These are phyloP conservation scores for Cuculus canorus DNA, from an alignment of 2,797 vertebrate genomes.

Conservation along the genomic window DNA sequence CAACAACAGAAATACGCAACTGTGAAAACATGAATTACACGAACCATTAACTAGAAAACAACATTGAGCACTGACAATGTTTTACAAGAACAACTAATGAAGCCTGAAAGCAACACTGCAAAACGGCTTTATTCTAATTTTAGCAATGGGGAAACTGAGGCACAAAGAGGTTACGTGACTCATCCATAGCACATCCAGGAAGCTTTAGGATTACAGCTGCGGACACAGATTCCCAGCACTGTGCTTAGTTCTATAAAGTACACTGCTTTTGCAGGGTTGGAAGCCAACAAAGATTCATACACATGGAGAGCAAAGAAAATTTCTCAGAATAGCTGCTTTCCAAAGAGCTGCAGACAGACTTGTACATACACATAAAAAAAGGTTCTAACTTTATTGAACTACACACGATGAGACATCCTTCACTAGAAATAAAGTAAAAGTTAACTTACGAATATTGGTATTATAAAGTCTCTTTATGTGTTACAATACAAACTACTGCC, in stretches of 20 bases:
- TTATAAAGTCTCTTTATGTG: background rate
- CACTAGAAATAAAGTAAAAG: constrained; percentile 52
- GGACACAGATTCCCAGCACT: background rate
- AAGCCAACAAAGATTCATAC: background rate
- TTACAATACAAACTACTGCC: background rate
- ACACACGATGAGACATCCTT: constrained; percentile 23
- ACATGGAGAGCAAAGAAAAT: background rate
- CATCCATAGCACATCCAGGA: background rate
- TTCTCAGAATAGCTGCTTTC: background rate
- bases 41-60: constrained; percentile 15
- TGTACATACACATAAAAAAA: background rate
- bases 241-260: background rate
- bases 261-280: background rate
- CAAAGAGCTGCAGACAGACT: constrained; percentile 29
- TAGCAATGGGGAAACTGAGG: constrained; percentile 42
- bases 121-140: constrained; percentile 20
- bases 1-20: background rate
- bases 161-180: background rate
- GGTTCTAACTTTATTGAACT: constrained; percentile 21
- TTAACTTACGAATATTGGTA: constrained; percentile 9
- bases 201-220: background rate
- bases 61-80: background rate
- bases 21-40: background rate
- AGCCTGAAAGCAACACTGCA: constrained; percentile 31
- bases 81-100: constrained; percentile 17